Conservation (phyloP, 2,797 vertebrate genomes). For the Coccyzus lansbergi region DNA sequence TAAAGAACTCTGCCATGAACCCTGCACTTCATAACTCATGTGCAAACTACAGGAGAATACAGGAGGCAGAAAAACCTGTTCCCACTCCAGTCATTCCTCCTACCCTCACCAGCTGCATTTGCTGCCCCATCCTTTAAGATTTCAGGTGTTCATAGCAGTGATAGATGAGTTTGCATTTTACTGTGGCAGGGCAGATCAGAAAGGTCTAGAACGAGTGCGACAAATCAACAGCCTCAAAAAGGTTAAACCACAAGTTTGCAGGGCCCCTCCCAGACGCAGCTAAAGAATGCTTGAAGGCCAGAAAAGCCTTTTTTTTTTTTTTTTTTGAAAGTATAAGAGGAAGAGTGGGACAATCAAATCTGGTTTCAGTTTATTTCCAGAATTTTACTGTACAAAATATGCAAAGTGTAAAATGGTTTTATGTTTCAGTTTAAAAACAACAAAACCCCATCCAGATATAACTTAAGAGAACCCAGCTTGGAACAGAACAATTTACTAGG, state of each 20-base stretch:
- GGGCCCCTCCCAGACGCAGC: slow-evolving; percentile 8
- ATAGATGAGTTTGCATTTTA: slow-evolving; percentile 45
- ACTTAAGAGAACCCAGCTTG: slow-evolving; percentile 61
- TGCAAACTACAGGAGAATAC: background rate
- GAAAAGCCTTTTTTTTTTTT: background rate
- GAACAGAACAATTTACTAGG: slow-evolving; percentile 62
- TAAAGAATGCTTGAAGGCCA: slow-evolving; percentile 14
- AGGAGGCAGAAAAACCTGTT: slow-evolving; percentile 64
- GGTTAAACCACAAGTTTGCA: slow-evolving; percentile 14
- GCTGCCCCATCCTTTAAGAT: background rate
- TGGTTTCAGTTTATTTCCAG: slow-evolving; percentile 76
- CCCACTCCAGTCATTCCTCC: background rate
- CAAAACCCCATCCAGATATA: slow-evolving; percentile 62
- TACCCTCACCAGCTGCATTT: background rate
- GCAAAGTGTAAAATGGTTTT: slow-evolving; percentile 70
- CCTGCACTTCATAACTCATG: background rate
- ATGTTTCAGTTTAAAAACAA: slow-evolving; percentile 65
- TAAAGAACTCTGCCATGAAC: background rate
- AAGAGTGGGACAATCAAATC: slow-evolving; percentile 24
- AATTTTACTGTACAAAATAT: slow-evolving; percentile 77
- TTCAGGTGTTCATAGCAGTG: slow-evolving; percentile 44
- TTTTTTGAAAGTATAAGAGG: background rate
- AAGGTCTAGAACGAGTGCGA: background rate
- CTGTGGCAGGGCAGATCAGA: background rate
- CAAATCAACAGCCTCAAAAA: slow-evolving; percentile 5